Evolutionary conservation across 92 coral and sea anemone species (phyloP).

Genomic region (Micromussa lordhowensis): DNA sequence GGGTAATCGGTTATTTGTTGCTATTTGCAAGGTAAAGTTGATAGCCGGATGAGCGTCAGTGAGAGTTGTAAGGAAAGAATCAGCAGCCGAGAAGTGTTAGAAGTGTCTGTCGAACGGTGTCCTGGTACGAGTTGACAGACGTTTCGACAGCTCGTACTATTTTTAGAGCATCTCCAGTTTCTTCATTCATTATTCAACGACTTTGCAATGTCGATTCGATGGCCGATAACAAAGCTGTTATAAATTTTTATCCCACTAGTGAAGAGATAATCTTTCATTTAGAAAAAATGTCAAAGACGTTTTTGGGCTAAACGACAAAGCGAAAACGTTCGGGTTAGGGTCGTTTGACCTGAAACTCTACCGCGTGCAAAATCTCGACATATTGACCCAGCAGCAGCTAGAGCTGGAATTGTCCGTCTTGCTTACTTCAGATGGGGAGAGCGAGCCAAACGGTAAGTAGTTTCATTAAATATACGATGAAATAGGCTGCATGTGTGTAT

Average conservation of each 20-base stretch:
- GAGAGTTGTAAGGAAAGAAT: background rate
- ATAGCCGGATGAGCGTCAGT: background rate
- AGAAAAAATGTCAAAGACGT: conserved; percentile 22
- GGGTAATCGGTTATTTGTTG: background rate
- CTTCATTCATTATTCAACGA: too few species aligned
- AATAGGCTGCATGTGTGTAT: too few species aligned
- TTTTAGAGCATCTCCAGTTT: too few species aligned
- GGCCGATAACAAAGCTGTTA: too few species aligned
- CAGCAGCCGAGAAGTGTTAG: background rate
- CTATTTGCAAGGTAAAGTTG: background rate
- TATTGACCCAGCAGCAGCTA: conserved; percentile 39
- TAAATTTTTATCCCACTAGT: too few species aligned
- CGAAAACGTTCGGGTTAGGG: conserved; percentile 24
- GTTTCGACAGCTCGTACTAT: too few species aligned
- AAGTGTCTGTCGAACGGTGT: too few species aligned
- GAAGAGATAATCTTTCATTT: too few species aligned
- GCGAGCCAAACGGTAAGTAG: conserved; percentile 49
- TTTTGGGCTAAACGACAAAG: conserved; percentile 37
- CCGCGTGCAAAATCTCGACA: conserved; percentile 24
- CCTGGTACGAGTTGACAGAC: too few species aligned
- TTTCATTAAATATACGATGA: too few species aligned
- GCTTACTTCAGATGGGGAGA: conserved; percentile 29
- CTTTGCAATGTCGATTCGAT: too few species aligned
- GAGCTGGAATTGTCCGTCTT: conserved; percentile 48
- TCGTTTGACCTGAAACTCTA: too few species aligned